Percentiles rank a stretch among this genome's conserved stretches.
Evolutionary conservation across 1,140 invertebrate genomes (phyloP).

Genomic region (Lordiphosa clarofinis): DNA sequence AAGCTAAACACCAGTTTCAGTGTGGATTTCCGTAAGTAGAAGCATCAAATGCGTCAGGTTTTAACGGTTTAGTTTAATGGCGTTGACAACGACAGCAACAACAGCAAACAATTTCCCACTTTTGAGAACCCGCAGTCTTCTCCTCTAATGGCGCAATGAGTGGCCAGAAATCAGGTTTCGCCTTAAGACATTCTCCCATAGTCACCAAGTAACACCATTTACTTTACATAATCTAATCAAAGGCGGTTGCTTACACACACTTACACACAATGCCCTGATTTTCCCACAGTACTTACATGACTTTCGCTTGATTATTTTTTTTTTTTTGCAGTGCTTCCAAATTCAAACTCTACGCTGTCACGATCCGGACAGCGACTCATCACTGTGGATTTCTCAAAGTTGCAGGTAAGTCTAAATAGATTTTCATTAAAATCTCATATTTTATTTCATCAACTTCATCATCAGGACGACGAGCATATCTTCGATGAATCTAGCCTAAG

Average conservation of each 20-base stretch:
- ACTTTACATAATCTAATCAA: conserved; percentile 58
- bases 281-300: conserved; percentile 34
- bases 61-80: conserved; percentile 42
- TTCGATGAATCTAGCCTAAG: conserved; percentile 68
- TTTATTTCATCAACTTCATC: too few species aligned
- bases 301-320: conserved; percentile 10
- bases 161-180: conserved; percentile 18
- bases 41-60: conserved; percentile 60
- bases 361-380: conserved; percentile 82
- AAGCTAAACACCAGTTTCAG: conserved; percentile 4
- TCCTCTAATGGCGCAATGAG: conserved; percentile 8
- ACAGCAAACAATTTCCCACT: conserved; percentile 17
- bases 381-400: conserved; percentile 85
- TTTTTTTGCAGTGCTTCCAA: conserved; percentile 70
- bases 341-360: conserved; percentile 60
- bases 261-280: conserved; percentile 10
- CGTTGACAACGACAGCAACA: conserved; percentile 11
- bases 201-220: conserved; percentile 10
- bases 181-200: conserved; percentile 31
- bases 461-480: conserved; percentile 71
- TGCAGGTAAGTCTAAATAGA: too few species aligned
- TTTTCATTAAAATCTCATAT: too few species aligned
- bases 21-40: conserved; percentile 47
- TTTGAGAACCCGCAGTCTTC: conserved; percentile 11
- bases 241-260: conserved; percentile 28